Evolutionary conservation across 2,888 invertebrate species (phyloP).

Genomic region (Agrotis segetum): DNA sequence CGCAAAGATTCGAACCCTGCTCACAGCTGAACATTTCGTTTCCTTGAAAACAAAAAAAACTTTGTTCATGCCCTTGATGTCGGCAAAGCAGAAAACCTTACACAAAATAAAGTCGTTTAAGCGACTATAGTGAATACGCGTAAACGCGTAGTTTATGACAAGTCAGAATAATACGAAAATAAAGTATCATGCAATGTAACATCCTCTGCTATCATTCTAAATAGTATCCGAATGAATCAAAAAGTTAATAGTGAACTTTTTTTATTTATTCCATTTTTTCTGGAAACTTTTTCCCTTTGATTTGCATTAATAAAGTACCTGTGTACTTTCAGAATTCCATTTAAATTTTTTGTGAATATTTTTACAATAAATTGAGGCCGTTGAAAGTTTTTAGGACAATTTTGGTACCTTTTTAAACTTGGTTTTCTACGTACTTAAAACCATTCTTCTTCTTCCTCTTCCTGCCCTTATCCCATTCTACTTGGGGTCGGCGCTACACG

Average conservation of each 20-base stretch:
- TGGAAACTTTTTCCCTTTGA: conserved; percentile 46
- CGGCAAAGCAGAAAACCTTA: too few species aligned
- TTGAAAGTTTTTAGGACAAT: conserved; percentile 33
- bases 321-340: conserved; percentile 44
- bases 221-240: conserved; percentile 19
- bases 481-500: too few species aligned
- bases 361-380: conserved; percentile 37
- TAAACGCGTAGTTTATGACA: not conserved
- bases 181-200: too few species aligned
- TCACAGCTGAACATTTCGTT: too few species aligned
- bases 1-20: too few species aligned
- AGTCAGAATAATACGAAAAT: not conserved
- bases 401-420: conserved; percentile 2
- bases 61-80: too few species aligned
- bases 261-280: conserved; percentile 17
- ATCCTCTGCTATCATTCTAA: not conserved
- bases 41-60: too few species aligned
- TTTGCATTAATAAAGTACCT: conserved; percentile 53
- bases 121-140: too few species aligned
- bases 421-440: not conserved
- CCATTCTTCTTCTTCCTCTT: too few species aligned
- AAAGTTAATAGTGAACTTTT: conserved; percentile 7
- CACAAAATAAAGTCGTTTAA: too few species aligned
- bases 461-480: too few species aligned
- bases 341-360: conserved; percentile 50